Evolutionary conservation across 2,888 invertebrate genomes (phyloP).

Genomic region (Brachynemurus nebulosus): DNA sequence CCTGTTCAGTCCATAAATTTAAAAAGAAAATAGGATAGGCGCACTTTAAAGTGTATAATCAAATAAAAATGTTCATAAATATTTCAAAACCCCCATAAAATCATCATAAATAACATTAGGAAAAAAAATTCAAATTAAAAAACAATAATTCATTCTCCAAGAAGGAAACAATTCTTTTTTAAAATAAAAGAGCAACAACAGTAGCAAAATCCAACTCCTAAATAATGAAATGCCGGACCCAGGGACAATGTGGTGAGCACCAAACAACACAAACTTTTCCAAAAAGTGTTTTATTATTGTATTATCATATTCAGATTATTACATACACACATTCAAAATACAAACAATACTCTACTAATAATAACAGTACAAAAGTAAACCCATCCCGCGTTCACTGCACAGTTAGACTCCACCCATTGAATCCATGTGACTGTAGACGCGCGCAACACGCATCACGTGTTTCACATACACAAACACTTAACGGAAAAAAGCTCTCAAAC

Average conservation of each 20-base stretch:
- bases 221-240: no score
- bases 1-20: constrained; percentile 1
- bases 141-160: constrained; percentile 1
- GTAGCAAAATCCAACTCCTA: no score
- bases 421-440: neutral
- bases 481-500: no score
- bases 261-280: no score
- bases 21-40: neutral
- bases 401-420: neutral
- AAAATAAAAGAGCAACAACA: no score
- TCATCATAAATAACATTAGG: constrained; percentile 1
- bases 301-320: no score
- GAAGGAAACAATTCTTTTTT: neutral
- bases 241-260: no score
- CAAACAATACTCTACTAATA: no score
- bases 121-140: constrained; percentile 1
- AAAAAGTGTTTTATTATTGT: no score
- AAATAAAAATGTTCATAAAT: neutral
- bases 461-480: neutral
- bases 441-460: neutral
- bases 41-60: neutral
- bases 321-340: no score
- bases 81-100: neutral
- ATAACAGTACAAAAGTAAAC: no score
- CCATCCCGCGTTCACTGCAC: neutral